Evolutionary conservation across 2,888 invertebrate species (phyloP), one percentile per base, ranked within the genome.

Genomic region (Peribatodes rhomboidaria): DNA sequence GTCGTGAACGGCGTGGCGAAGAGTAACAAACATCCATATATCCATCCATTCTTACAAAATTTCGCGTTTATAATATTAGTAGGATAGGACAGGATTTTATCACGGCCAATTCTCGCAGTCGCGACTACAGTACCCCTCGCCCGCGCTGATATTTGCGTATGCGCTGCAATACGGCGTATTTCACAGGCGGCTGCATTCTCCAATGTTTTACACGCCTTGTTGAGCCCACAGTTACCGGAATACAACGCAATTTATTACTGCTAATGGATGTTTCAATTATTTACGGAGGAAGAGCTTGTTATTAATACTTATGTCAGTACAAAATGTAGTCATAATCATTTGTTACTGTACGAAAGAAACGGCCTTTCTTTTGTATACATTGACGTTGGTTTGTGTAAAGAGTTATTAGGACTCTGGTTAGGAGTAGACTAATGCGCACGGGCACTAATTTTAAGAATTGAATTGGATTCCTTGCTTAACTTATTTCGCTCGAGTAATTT

Each of bases 181-280:
- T 53, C 53, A 41, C 53, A 52, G 37, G 18, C 50, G 52, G 37
- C 52, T 37, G 53, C 53, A 41, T 53, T 39, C 52, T 20, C 53
- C 39, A 14, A 35, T 20, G 35, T 52, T 18, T 39, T 53, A 22
- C 53, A 27, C 53, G 53, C 14, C 53, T 22, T 22, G 53, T 39
- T 53, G 53, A 35, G 20, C 11, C 35, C 20, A 9, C 53, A 39
- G 39, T 53, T 53, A 53, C 39, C 22, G 53, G 53, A 53, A 53
- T 27, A 39, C 37, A n/a, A 22, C 42, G 52, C 52, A 46, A 65
- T 65, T 65, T 61, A 65, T 61, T 61, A 65, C 57, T 55, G 39
- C 46, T 57, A 65, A 65, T 65, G 65, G 61, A 52, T 53, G 46
- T 64, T 59, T 53, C 47, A 47, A 53, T 53, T 27, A 37, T 41